These are phyloP conservation scores for Isichthys henryi DNA, from an alignment of 2,113 vertebrate species.

Conservation along the genomic window DNA sequence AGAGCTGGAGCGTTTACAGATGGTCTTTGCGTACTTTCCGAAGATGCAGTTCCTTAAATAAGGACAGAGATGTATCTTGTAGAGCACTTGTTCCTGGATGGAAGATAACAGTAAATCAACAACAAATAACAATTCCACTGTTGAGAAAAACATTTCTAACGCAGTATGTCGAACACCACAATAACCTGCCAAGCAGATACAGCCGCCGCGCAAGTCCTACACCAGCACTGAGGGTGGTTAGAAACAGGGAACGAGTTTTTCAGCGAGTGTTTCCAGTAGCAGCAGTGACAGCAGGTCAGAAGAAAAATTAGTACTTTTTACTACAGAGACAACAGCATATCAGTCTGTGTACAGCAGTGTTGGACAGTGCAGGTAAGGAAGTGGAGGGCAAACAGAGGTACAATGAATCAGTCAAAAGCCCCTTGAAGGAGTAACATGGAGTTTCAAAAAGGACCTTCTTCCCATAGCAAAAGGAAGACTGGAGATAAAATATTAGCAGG, in stretches of 20 bases:
- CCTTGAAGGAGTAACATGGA: neutral
- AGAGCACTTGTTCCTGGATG: neutral
- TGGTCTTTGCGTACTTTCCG: too few species aligned
- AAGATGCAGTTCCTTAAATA: slow-evolving; percentile 5
- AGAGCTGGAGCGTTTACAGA: neutral
- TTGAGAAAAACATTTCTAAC: neutral
- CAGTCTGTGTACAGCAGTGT: neutral
- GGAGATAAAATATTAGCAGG: neutral
- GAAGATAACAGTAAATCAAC: neutral
- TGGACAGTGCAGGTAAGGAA: neutral
- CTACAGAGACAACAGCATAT: neutral
- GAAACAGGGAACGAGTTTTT: neutral
- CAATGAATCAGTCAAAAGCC: neutral
- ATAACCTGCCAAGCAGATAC: neutral
- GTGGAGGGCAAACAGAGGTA: neutral
- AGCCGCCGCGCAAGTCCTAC: neutral
- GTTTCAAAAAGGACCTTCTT: neutral
- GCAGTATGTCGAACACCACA: neutral
- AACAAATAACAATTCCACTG: neutral
- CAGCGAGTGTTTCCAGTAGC: neutral
- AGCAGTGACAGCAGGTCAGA: neutral
- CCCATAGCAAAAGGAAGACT: neutral
- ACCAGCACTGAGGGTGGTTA: neutral
- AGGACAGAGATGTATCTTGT: slow-evolving; percentile 8
- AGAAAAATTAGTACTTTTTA: neutral